Evolutionary conservation across 2,113 vertebrate genomes (phyloP).

Genomic region (Chloropsis hardwickii): DNA sequence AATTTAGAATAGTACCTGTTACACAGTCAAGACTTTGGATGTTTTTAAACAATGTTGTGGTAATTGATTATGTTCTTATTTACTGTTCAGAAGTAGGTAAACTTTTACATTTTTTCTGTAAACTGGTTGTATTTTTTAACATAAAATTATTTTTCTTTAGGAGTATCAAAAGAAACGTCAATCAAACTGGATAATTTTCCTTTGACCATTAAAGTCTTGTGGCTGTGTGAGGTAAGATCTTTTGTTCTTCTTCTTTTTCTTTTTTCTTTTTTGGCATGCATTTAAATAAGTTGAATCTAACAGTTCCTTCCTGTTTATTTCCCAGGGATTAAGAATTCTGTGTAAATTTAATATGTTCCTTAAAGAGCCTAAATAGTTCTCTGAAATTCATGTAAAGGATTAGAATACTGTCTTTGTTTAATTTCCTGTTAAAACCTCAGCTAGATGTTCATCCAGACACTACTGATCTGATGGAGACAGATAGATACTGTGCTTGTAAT

Average conservation of each 20-base stretch:
- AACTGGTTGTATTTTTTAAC: neutral
- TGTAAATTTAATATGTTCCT: neutral
- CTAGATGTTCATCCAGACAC: neutral
- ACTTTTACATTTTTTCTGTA: neutral
- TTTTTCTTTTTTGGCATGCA: neutral
- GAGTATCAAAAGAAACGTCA: neutral
- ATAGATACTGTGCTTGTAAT: neutral
- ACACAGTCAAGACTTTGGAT: neutral
- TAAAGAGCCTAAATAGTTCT: neutral
- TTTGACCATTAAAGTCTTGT: neutral
- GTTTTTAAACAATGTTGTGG: neutral
- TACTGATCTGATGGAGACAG: neutral
- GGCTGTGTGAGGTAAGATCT: neutral
- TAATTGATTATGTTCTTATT: neutral
- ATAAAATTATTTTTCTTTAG: neutral
- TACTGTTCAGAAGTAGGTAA: neutral
- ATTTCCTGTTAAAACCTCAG: neutral
- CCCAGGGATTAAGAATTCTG: neutral
- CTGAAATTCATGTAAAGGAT: neutral
- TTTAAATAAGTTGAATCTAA: neutral
- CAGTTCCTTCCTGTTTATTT: neutral
- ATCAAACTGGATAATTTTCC: neutral
- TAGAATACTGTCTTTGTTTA: neutral
- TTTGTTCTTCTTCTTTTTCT: fast-evolving
- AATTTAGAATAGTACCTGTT: neutral